A percentile compares a stretch with the other conserved stretches of the same genome.
Conservation (phyloP, 2,113 vertebrate genomes). For the Alectura lathami region DNA sequence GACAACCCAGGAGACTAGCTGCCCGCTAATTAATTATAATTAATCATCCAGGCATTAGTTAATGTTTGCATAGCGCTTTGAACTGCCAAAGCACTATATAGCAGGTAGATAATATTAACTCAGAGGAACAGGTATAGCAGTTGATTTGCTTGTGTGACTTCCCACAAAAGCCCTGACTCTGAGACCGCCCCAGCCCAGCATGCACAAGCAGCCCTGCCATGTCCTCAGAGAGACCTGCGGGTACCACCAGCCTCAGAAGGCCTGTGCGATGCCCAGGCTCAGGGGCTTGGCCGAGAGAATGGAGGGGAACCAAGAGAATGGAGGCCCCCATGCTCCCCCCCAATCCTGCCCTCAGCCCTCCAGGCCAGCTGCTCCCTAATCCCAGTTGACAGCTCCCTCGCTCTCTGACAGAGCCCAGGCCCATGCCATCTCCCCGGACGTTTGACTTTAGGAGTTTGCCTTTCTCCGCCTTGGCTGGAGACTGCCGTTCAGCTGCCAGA, state of each 20-base stretch:
- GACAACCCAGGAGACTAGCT: slow-evolving; percentile 35
- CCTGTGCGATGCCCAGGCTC: accelerated
- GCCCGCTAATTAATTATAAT: slow-evolving; percentile 59
- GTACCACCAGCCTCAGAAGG: background rate
- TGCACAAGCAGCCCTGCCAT: background rate
- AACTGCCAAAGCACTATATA: slow-evolving; percentile 13
- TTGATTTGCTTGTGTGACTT: background rate
- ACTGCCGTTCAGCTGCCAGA: slow-evolving; percentile 31
- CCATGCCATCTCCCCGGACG: background rate
- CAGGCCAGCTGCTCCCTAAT: background rate
- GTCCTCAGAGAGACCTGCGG: background rate
- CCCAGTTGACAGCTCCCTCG: background rate
- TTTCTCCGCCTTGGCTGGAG: slow-evolving; percentile 23
- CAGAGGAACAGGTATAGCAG: background rate
- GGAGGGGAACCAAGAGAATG: background rate
- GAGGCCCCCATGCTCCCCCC: background rate
- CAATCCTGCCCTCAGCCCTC: background rate
- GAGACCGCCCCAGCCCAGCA: background rate
- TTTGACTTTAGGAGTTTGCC: background rate
- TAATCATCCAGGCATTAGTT: slow-evolving; percentile 65
- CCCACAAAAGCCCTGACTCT: background rate
- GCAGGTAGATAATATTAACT: background rate
- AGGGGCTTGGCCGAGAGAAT: background rate
- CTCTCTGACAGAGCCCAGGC: background rate
- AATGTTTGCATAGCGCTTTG: slow-evolving; percentile 56